phyloP scores from a whole-genome alignment of 2,888 invertebrate species.

The Caenorhabditis afra region DNA sequence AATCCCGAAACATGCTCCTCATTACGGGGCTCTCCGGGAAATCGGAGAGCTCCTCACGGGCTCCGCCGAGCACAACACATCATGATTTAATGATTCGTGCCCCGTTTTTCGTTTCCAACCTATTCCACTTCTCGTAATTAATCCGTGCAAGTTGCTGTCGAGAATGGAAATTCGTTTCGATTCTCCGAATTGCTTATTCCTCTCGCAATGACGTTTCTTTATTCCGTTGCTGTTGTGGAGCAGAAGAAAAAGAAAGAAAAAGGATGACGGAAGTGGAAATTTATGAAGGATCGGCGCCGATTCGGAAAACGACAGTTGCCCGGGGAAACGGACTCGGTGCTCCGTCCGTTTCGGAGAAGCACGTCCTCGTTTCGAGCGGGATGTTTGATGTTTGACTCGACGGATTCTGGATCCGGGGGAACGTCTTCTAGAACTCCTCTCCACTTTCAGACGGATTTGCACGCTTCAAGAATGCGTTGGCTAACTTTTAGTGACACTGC shows the following conservation, averaged over 20 bases:
- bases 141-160: neutral
- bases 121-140: slow-evolving; percentile 9
- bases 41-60: slow-evolving; percentile 4
- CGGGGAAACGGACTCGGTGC: too few species aligned
- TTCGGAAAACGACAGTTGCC: too few species aligned
- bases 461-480: too few species aligned
- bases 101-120: neutral
- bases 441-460: too few species aligned
- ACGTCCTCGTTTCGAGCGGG: too few species aligned
- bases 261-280: neutral
- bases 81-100: slow-evolving; percentile 17
- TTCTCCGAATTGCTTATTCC: neutral
- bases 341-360: too few species aligned
- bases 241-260: neutral
- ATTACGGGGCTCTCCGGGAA: neutral
- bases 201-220: too few species aligned
- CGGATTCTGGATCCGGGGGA: too few species aligned
- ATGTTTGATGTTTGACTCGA: too few species aligned
- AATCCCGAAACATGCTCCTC: slow-evolving; percentile 21
- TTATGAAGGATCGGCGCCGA: neutral
- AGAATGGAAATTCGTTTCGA: neutral
- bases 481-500: too few species aligned
- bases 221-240: neutral
- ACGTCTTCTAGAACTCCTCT: too few species aligned
- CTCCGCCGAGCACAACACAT: slow-evolving; percentile 6